These are phyloP conservation scores for Bufo gargarizans DNA, from an alignment of 2,113 vertebrate species.

Conservation along the genomic window DNA sequence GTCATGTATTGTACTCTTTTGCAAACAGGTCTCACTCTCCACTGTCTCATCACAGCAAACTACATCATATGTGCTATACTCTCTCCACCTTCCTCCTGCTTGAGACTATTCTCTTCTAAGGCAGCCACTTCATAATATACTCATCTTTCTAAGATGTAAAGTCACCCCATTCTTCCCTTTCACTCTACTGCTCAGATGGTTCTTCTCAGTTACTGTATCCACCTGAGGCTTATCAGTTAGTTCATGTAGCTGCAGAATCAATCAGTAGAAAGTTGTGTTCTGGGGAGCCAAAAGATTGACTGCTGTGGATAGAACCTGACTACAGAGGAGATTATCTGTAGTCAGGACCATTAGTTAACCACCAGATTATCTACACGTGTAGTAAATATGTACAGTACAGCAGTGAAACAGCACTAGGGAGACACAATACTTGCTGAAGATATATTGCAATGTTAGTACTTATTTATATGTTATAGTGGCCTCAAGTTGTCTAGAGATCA, in stretches of 20 bases:
- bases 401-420: neutral
- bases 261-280: neutral
- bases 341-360: neutral
- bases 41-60: too few species aligned
- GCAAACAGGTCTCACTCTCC: too few species aligned
- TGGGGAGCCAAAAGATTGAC: neutral
- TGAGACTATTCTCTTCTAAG: too few species aligned
- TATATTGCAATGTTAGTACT: neutral
- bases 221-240: neutral
- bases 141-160: too few species aligned
- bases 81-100: too few species aligned
- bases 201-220: too few species aligned
- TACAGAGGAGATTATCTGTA: too few species aligned
- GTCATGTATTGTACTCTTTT: too few species aligned
- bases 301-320: neutral
- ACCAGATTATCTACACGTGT: neutral
- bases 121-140: too few species aligned
- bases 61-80: too few species aligned
- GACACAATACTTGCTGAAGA: neutral
- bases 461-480: neutral
- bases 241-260: neutral
- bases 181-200: too few species aligned
- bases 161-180: too few species aligned
- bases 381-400: neutral
- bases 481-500: neutral